Evolutionary conservation across 2,797 vertebrate species (phyloP).

Genomic region (Mastacembelus armatus): DNA sequence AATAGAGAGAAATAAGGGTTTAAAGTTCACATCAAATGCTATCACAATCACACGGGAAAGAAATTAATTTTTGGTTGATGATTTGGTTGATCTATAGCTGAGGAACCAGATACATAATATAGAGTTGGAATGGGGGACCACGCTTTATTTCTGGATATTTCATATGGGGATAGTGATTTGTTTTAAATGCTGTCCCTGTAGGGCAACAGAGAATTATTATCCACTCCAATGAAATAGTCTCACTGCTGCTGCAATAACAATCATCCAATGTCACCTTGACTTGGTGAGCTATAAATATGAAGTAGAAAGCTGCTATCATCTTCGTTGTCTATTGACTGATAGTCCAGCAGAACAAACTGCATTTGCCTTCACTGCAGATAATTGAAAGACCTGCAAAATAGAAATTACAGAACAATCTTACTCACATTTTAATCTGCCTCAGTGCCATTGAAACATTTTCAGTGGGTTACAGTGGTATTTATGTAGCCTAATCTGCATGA

Average conservation of each 20-base stretch:
- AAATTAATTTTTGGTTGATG: constrained; percentile 13
- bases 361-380: constrained; percentile 15
- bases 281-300: constrained; percentile 56
- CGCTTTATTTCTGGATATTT: constrained; percentile 37
- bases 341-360: constrained; percentile 26
- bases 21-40: constrained; percentile 1
- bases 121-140: not conserved
- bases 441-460: not conserved
- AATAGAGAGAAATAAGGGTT: constrained; percentile 1
- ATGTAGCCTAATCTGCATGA: no score
- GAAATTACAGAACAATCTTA: constrained; percentile 4
- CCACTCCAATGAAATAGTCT: constrained; percentile 40
- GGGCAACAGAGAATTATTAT: constrained; percentile 49
- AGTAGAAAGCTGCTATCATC: constrained; percentile 20
- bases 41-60: not conserved
- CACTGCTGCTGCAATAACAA: constrained; percentile 35
- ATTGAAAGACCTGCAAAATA: constrained; percentile 8
- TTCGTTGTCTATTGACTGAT: constrained; percentile 36
- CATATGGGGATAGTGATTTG: constrained; percentile 34
- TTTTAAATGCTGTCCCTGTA: constrained; percentile 42
- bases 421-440: not conserved
- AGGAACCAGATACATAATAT: constrained; percentile 16
- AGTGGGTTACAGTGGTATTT: not conserved
- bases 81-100: not conserved
- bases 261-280: constrained; percentile 69